These are phyloP conservation scores for Aspidiotus rigidus DNA, from an alignment of 2,888 invertebrate species.

Conservation along the genomic window DNA sequence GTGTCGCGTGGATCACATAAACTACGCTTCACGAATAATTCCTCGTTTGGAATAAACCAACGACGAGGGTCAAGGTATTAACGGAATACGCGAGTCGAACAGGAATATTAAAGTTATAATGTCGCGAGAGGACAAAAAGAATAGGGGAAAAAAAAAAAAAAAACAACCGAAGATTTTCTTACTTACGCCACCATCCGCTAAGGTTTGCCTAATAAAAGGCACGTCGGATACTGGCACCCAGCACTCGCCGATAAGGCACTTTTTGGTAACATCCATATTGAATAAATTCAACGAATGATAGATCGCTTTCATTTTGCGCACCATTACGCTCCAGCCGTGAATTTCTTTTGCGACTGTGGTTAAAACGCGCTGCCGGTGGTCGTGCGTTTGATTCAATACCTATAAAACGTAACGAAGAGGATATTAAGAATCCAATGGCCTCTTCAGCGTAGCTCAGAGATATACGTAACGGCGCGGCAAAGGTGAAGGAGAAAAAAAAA, in stretches of 20 bases:
- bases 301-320: conserved; percentile 83
- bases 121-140: too few relatives aligned
- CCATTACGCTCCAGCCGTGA: conserved; percentile 78
- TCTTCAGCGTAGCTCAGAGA: too few relatives aligned
- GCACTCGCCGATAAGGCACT: conserved; percentile 81
- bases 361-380: conserved; percentile 75
- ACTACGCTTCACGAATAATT: too few relatives aligned
- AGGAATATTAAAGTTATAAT: too few relatives aligned
- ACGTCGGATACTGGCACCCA: conserved; percentile 72
- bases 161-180: conserved; percentile 18
- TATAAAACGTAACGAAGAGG: conserved; percentile 41
- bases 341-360: conserved; percentile 77
- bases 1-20: too few relatives aligned
- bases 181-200: conserved; percentile 71
- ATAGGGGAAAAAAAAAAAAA: too few relatives aligned
- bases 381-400: conserved; percentile 79
- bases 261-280: conserved; percentile 81
- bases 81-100: too few relatives aligned
- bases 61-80: too few relatives aligned
- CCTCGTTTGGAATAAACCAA: too few relatives aligned
- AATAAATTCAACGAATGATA: conserved; percentile 89
- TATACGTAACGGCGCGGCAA: too few relatives aligned
- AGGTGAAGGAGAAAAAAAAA: too few relatives aligned
- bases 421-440: too few relatives aligned
- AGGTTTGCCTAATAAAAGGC: conserved; percentile 61